phyloP scores from a whole-genome alignment of 2,797 vertebrate species.

The Sebastiscus tertius region DNA sequence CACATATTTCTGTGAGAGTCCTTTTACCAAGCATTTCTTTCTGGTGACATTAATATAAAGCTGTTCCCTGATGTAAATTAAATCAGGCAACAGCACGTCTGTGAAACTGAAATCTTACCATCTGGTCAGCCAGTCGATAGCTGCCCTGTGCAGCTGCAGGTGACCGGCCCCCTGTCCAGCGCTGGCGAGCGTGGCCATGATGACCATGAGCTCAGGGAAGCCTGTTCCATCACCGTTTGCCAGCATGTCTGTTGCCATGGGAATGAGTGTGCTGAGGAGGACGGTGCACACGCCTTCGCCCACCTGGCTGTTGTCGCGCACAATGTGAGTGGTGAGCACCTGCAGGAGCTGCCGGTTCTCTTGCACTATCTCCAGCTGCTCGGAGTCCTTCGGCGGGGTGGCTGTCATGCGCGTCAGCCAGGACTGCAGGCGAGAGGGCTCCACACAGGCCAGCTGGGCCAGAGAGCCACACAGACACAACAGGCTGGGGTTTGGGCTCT shows the following conservation, averaged over 20 bases:
- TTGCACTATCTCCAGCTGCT: constrained; percentile 94
- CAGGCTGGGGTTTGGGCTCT: constrained; percentile 96
- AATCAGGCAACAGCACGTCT: neutral
- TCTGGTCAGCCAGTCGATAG: constrained; percentile 95
- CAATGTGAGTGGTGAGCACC: constrained; percentile 94
- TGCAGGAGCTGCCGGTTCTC: constrained; percentile 98
- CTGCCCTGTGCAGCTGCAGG: constrained; percentile 94
- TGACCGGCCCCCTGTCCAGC: constrained; percentile 98
- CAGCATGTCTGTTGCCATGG: constrained; percentile 99
- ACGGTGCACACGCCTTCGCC: constrained; percentile 98
- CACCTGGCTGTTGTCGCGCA: constrained; percentile 98
- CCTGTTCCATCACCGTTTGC: constrained; percentile 94
- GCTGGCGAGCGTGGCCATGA: constrained; percentile 97
- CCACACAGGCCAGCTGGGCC: constrained; percentile 96
- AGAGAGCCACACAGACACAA: constrained; percentile 93
- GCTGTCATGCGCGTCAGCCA: constrained; percentile 97
- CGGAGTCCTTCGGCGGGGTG: constrained; percentile 93
- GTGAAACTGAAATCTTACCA: constrained; percentile 85
- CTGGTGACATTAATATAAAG: neutral
- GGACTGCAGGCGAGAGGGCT: constrained; percentile 90
- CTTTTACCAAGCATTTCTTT: neutral
- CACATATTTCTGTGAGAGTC: neutral
- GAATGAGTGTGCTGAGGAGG: constrained; percentile 94
- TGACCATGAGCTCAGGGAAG: constrained; percentile 98
- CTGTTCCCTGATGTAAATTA: neutral